Evolutionary conservation across 2,888 invertebrate species (phyloP).

Genomic region (Luperina testacea): DNA sequence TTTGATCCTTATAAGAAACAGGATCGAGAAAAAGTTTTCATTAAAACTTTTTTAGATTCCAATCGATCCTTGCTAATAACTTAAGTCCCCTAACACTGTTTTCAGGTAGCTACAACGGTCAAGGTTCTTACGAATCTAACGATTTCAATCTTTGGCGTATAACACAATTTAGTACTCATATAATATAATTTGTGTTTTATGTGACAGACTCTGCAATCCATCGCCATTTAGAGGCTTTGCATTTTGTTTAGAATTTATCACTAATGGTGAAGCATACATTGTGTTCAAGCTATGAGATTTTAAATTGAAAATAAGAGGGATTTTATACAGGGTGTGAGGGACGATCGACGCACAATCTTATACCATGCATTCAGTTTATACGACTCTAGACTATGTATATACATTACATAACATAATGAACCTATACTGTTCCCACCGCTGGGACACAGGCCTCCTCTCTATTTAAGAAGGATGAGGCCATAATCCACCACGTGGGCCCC

Average conservation of each 20-base stretch:
- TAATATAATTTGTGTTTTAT: conserved; percentile 25
- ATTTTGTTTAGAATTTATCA: conserved; percentile 21
- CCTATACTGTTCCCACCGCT: too few species aligned
- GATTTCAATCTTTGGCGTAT: not conserved
- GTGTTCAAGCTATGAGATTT: not conserved
- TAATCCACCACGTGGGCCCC: not conserved
- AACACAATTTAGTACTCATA: conserved; percentile 23
- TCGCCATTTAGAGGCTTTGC: conserved; percentile 17
- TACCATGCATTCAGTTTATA: not conserved
- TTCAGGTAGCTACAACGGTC: not conserved
- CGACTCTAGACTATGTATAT: not conserved
- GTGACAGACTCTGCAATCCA: conserved; percentile 29
- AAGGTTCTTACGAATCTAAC: not conserved
- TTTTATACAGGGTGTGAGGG: not conserved
- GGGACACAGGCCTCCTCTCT: too few species aligned
- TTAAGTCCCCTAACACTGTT: not conserved
- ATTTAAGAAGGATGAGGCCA: too few species aligned
- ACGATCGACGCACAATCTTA: too few species aligned
- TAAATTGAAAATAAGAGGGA: conserved; percentile 6
- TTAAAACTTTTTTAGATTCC: too few species aligned
- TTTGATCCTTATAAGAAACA: too few species aligned
- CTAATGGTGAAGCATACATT: not conserved
- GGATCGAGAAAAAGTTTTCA: too few species aligned
- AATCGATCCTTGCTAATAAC: too few species aligned
- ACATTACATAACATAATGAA: too few species aligned